Evolutionary conservation across 2,113 vertebrate genomes (phyloP).

Genomic region (Sminthopsis crassicaudata): DNA sequence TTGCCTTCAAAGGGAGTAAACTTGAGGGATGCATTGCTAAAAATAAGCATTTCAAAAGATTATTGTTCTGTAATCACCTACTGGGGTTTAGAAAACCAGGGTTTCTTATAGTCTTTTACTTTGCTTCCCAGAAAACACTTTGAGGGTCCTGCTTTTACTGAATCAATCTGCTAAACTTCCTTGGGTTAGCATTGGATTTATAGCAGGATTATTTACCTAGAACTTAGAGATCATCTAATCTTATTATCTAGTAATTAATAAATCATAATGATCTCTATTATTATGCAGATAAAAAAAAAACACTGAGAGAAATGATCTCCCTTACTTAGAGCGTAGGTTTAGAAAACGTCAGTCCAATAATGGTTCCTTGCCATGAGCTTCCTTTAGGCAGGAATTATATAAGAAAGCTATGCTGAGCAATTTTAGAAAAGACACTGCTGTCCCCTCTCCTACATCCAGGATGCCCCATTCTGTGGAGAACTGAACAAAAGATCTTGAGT

Average conservation of each 20-base stretch:
- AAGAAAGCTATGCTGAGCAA: neutral
- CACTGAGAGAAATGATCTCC: neutral
- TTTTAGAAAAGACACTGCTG: neutral
- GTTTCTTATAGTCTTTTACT: neutral
- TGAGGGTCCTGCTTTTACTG: neutral
- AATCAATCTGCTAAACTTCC: neutral
- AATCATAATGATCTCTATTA: neutral
- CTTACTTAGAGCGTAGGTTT: neutral
- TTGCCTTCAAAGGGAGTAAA: slow-evolving; percentile 57
- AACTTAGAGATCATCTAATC: neutral
- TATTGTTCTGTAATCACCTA: slow-evolving; percentile 52
- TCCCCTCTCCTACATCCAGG: neutral
- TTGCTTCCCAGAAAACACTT: neutral
- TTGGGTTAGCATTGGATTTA: neutral
- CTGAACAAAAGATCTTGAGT: neutral
- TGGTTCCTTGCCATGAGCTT: neutral
- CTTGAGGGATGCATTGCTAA: slow-evolving; percentile 36
- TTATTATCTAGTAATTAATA: too few relatives aligned
- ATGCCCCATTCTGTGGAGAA: neutral
- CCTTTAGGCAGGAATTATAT: neutral
- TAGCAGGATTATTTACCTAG: neutral
- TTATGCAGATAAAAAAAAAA: neutral
- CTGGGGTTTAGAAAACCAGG: slow-evolving; percentile 42
- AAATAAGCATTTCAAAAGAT: slow-evolving; percentile 52
- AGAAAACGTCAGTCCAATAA: neutral